These are phyloP conservation scores for Drosophila lutescens DNA, from an alignment of 2,888 invertebrate genomes.

Conservation along the genomic window DNA sequence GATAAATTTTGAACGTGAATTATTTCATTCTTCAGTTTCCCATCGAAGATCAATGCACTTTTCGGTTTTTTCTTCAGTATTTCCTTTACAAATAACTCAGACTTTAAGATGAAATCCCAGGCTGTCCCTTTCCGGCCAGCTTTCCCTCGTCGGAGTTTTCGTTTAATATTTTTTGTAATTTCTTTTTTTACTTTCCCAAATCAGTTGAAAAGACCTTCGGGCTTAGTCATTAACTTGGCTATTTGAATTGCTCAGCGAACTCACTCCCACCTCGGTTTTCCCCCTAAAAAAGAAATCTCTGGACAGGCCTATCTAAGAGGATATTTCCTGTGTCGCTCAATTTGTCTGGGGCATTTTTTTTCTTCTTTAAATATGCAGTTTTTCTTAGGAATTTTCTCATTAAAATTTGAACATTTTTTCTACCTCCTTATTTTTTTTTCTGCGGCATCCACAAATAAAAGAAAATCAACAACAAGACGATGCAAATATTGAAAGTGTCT, in stretches of 20 bases:
- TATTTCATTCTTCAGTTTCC: constrained; percentile 29
- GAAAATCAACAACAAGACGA: constrained; percentile 59
- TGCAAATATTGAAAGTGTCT: constrained; percentile 81
- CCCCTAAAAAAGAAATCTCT: constrained; percentile 15
- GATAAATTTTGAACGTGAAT: constrained; percentile 31
- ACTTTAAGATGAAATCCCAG: constrained; percentile 46
- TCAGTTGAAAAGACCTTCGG: constrained; percentile 63
- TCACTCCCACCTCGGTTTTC: neutral
- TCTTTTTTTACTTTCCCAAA: constrained; percentile 69
- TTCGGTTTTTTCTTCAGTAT: constrained; percentile 21
- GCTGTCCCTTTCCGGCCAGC: neutral
- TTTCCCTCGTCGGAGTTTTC: constrained; percentile 15
- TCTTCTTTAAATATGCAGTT: constrained; percentile 78
- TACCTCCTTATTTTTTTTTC: constrained; percentile 28
- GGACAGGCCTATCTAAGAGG: constrained; percentile 44
- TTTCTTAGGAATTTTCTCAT: constrained; percentile 80
- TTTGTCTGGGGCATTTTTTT: constrained; percentile 26
- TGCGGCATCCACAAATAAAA: constrained; percentile 56
- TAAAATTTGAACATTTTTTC: constrained; percentile 60
- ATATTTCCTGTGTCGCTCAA: constrained; percentile 64
- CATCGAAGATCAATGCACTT: constrained; percentile 77
- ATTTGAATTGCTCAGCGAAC: constrained; percentile 68
- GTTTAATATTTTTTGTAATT: constrained; percentile 34
- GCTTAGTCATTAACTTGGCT: constrained; percentile 81
- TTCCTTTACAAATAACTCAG: constrained; percentile 37